phyloP scores from a whole-genome alignment of 2,113 vertebrate genomes.

The Balaeniceps rex region DNA sequence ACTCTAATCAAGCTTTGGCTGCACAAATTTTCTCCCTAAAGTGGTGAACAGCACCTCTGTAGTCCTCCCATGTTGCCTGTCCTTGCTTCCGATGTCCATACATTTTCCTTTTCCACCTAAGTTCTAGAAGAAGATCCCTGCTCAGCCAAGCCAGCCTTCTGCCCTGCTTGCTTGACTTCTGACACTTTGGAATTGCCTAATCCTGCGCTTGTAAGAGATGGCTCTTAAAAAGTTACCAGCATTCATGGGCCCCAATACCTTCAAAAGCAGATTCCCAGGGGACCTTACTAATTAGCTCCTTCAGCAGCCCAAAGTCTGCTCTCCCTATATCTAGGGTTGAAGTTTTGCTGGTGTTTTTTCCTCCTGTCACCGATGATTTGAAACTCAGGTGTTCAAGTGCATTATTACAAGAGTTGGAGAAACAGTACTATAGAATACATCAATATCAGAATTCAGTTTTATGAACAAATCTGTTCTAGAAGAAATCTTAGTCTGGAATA shows the following conservation, averaged over 20 bases:
- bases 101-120: no score
- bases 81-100: no score
- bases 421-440: not conserved
- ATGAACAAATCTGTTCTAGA: not conserved
- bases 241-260: not conserved
- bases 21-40: no score
- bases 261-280: not conserved
- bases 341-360: not conserved
- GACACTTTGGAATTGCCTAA: not conserved
- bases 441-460: not conserved
- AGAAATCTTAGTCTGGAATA: not conserved
- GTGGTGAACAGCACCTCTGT: no score
- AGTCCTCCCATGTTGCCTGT: no score
- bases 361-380: not conserved
- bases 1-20: no score
- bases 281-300: not conserved
- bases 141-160: no score
- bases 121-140: no score
- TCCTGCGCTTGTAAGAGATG: not conserved
- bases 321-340: not conserved
- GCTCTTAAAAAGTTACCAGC: not conserved
- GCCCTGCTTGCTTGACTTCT: no score
- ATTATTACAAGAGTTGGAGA: not conserved
- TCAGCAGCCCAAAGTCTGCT: not conserved
- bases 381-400: not conserved